Evolutionary conservation across 2,888 invertebrate species (phyloP).

Genomic region (Ormyrus rosae): DNA sequence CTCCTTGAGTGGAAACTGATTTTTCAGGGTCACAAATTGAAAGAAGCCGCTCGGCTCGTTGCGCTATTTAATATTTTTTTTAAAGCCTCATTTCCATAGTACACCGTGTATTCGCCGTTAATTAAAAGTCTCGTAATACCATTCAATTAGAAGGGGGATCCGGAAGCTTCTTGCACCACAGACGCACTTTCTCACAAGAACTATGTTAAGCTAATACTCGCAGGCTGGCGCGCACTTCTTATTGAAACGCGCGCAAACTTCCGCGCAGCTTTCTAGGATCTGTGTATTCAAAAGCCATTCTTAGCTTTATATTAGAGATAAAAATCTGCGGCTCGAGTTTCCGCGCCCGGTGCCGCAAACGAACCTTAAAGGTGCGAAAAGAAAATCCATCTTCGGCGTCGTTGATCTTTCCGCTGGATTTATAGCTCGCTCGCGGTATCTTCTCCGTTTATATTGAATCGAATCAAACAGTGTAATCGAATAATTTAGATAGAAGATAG

Average conservation of each 20-base stretch:
- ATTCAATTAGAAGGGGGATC: conserved; percentile 50
- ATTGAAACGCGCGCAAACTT: conserved; percentile 43
- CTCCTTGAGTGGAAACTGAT: conserved; percentile 4
- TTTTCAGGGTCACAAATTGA: conserved; percentile 35
- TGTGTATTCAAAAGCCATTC: conserved; percentile 21
- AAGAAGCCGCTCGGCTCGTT: background rate
- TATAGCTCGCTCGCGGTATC: too few relatives aligned
- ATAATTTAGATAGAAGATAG: too few relatives aligned
- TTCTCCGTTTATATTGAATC: too few relatives aligned
- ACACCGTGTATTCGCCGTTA: conserved; percentile 10
- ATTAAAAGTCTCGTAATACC: conserved; percentile 55
- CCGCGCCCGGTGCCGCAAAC: background rate
- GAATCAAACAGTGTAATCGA: too few relatives aligned
- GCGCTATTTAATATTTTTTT: conserved; percentile 37
- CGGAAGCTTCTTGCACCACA: conserved; percentile 37
- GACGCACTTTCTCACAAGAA: conserved; percentile 48
- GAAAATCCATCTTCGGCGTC: background rate
- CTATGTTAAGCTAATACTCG: conserved; percentile 41
- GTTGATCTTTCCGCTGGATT: too few relatives aligned
- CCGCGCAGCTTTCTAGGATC: conserved; percentile 43
- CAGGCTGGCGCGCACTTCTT: conserved; percentile 8
- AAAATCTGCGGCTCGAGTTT: conserved; percentile 9
- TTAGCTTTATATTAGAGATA: conserved; percentile 30
- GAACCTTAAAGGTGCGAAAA: background rate
- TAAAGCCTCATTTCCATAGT: conserved; percentile 39